Base-by-base conservation (phyloP, 1,140 invertebrate genomes). In the Olivierus martensii region DNA sequence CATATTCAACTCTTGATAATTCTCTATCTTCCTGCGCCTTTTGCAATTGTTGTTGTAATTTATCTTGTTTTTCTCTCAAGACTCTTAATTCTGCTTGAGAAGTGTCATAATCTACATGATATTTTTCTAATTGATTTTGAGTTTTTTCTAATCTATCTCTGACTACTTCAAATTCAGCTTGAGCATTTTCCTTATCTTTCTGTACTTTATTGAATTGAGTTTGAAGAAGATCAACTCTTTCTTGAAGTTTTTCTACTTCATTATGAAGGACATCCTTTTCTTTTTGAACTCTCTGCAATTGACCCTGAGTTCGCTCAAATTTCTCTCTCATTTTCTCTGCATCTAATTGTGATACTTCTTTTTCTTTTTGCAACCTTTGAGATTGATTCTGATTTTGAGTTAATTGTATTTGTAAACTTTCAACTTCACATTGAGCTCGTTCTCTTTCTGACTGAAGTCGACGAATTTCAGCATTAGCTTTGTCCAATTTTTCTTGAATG, bases 21-120 rank as follows among this genome's bases (percentile, higher is more conserved):
- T 93, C 89, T 61, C 86, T 84, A 61, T 93, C 89, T 62, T 93
- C 87, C 52, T 86, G 76, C 0, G 82, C 77, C 69, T 89, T 89
- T 63, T 81, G 79, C 46, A 82, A 74, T 19, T 81, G 75, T 55
- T 83, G 80, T 38, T 88, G 78, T 34, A 82, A 75, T 66, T 92
- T 92, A 46, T 92, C 89, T 28, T 88, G 67, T 71, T 90, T 90
- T 41, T 93, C 89, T 67, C 87, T 88, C 17, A 90, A 68, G 53
- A 89, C 82, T 62, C 88, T 83, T 28, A 87, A 75, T 71, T 93
- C 88, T 15, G 83, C 83, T 15, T 84, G 62, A 17, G 84, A 79
- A 66, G 88, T 83, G 60, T 91, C 70, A 86, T 84, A 62, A 86
- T 82, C 59, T 15, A 80, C 77, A 61, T 78, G 76, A 64, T 87